Evolutionary conservation across 2,888 invertebrate species (phyloP).

Genomic region (Meloe dianella): DNA sequence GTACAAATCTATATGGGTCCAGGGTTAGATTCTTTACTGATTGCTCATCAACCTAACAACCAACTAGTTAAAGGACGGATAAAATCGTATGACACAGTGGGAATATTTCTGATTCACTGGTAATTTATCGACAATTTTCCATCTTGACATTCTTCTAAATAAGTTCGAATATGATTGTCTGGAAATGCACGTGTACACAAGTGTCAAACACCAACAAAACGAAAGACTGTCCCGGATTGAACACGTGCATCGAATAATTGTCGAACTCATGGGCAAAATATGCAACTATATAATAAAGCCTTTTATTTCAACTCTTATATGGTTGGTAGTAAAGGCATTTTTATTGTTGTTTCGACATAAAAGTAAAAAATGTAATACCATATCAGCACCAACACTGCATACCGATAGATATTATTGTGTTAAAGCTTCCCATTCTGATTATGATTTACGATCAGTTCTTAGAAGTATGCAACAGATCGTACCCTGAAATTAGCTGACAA

Average conservation of each 20-base stretch:
- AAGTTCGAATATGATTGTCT: constrained; percentile 3
- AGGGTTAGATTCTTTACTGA: not conserved
- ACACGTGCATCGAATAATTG: constrained; percentile 37
- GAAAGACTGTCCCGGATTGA: constrained; percentile 14
- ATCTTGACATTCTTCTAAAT: not conserved
- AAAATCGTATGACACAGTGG: not conserved
- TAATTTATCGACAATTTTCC: constrained; percentile 1
- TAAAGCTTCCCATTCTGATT: constrained; percentile 27
- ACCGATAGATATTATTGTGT: constrained; percentile 40
- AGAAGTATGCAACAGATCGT: constrained; percentile 26
- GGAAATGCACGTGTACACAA: constrained; percentile 4
- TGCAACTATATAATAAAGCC: constrained; percentile 32
- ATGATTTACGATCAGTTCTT: constrained; percentile 25
- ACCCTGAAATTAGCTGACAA: constrained; percentile 13
- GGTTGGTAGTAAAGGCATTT: constrained; percentile 44
- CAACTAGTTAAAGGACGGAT: not conserved
- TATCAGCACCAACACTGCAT: constrained; percentile 41
- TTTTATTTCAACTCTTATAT: constrained; percentile 43
- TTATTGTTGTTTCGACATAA: constrained; percentile 47
- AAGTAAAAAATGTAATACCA: constrained; percentile 44
- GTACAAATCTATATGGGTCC: not conserved
- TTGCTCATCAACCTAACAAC: not conserved
- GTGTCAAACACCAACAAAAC: not conserved
- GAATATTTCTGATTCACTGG: not conserved
- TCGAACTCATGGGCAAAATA: constrained; percentile 44